Percentiles rank a stretch among this genome's conserved stretches.
These are phyloP conservation scores for rat (Rattus norvegicus) DNA, from an alignment of 2,113 vertebrate genomes.

Conservation along the genomic window DNA sequence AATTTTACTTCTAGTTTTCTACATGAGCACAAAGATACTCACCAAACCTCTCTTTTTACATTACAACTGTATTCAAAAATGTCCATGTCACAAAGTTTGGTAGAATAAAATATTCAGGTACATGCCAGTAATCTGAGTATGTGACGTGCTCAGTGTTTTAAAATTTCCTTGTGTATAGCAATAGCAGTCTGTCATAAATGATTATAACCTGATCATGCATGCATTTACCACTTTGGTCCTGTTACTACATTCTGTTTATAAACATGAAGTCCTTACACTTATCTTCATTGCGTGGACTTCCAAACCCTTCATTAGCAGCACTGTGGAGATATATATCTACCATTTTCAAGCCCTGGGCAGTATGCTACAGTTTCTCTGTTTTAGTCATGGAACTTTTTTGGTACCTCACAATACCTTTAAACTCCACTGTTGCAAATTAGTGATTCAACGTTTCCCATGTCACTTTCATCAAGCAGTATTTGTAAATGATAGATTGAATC, in stretches of 20 bases:
- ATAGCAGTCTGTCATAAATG: not conserved
- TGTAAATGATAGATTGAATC: not conserved
- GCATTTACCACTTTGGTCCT: not conserved
- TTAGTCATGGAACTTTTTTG: not conserved
- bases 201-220: not conserved
- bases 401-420: not conserved
- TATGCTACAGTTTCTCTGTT: not conserved
- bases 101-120: not conserved
- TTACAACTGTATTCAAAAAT: constrained; percentile 3
- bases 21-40: not conserved
- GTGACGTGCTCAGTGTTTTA: not conserved
- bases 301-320: not conserved
- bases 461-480: not conserved
- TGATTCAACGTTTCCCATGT: not conserved
- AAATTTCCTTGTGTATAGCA: not conserved
- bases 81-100: not conserved
- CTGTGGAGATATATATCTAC: not conserved
- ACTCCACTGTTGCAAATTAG: not conserved
- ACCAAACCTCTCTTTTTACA: not conserved
- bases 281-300: not conserved
- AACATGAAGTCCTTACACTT: not conserved
- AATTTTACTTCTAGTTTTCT: constrained; percentile 31
- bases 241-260: not conserved
- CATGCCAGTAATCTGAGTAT: not conserved
- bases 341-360: not conserved